Evolutionary conservation across 2,113 vertebrate genomes (phyloP), one percentile per base, ranked within the genome.

Genomic region (Vulpes ferrilata): DNA sequence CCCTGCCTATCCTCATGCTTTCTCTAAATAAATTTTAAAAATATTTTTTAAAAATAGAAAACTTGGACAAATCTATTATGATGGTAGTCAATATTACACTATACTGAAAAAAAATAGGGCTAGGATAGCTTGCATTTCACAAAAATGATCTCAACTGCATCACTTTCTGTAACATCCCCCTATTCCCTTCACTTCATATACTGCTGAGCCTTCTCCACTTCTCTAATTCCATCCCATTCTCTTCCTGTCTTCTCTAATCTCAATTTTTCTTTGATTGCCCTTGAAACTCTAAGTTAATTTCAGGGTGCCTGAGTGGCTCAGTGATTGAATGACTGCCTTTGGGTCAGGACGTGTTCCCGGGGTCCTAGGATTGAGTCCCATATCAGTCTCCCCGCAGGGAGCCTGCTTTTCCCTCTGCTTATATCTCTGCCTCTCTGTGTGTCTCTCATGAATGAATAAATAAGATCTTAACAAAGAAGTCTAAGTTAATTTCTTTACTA

Each of bases 121-220:
- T 51, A 19, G 1, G 15, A 32, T 8, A 55, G 30, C 6, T 88
- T 65, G 27, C 7, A 17, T 65, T n/a, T 55, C 55, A 74, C 11
- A 15, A 17, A 32, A 43, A 43, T 11, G 55, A 7, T 30, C n/a
- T 64, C 20, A 7, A 27, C 64, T 22, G 60, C 8, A 2, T 91
- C 25, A 19, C 7, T 60, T 2, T 16, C 12, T n/a, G 5, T 43
- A 60, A 17, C 1, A 1, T 38, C 19, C 27, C 59, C 25, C 1
- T 15, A 4, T 23, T 43, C 3, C 0, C 0, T 43, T 20, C 10
- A 11, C 3, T 57, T 69, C 2, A 2, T 38, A 8, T 27, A 25
- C 32, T 35, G 2, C 35, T 62, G 7, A 17, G 2, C 2, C 38
- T 82, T 11, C 55, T 7, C 10, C 3, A 7, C 5, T 10, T 32